Percentiles rank a stretch among this genome's conserved stretches.
phyloP scores from a whole-genome alignment of 2,113 vertebrate species.

The Leptosomus discolor region DNA sequence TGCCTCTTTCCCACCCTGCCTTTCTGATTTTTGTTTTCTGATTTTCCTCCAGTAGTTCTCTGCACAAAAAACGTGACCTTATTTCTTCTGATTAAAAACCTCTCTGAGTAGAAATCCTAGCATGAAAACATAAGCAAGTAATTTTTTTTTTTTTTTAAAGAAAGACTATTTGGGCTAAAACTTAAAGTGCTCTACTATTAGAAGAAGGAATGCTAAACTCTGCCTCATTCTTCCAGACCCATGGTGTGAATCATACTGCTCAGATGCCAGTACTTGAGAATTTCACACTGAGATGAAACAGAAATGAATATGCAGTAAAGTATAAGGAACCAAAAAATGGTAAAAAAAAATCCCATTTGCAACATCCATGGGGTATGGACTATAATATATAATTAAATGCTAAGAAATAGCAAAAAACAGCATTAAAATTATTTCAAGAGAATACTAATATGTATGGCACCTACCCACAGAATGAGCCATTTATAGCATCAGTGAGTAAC shows the following conservation, averaged over 20 bases:
- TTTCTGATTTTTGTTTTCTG: neutral
- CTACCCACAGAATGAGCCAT: slow-evolving; percentile 1
- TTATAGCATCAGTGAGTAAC: neutral
- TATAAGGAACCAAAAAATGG: neutral
- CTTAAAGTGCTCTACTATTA: neutral
- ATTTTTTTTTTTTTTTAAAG: no score
- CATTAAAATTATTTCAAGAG: neutral
- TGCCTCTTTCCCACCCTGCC: neutral
- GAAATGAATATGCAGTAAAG: neutral
- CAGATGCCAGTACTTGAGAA: neutral
- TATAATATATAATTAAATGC: neutral
- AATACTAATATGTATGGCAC: neutral
- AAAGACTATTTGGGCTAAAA: neutral
- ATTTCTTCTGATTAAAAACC: neutral
- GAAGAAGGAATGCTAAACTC: neutral
- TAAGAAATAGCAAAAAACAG: neutral
- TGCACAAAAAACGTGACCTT: neutral
- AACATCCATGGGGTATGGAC: neutral
- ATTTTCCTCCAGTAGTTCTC: neutral
- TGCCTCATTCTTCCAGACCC: neutral
- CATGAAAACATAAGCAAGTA: neutral
- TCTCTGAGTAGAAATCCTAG: neutral
- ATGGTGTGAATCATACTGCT: neutral
- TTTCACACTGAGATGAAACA: neutral
- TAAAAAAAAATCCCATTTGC: neutral